Base-by-base conservation (phyloP, 2,888 invertebrate genomes). In the Acanthacorydalis orientalis region DNA sequence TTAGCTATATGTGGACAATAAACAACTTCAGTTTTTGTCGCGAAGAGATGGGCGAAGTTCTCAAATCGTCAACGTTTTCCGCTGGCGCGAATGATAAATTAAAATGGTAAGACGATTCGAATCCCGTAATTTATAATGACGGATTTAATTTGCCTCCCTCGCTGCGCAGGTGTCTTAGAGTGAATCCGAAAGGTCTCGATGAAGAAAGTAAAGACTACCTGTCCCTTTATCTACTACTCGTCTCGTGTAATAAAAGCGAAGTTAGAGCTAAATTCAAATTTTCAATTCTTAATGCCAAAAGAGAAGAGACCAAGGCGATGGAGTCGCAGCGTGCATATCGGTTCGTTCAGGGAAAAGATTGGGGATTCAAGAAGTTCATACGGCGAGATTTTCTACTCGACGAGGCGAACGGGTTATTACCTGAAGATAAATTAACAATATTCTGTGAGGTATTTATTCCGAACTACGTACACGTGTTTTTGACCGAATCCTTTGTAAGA, bases 1-100 rank as follows among this genome's bases (percentile, higher is more conserved):
- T 99, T 80, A 96, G 95, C 73, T 98, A 98, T 73, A 97, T 98
- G 92, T 98, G 98, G 98, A 98, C 98, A 68, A 98, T 98, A 76
- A 97, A 97, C 76, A 98, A 99, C 80, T 98, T 98, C 75, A 96
- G 96, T 76, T 99, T 98, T 75, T 98, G 98, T 75, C 87, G 97
- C 59, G 98, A 99, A 74, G 98, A 98, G 74, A 98, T 99, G 97
- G 98, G 98, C 60, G 98, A 99, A 77, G 97, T 97, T 59, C 78
- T 98, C 65, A 98, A 98, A 76, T 96, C 96, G 67, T 97, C 97
- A 61, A 96, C 97, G 59, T 98, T 99, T 74, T 97, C 95, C 56
- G 97, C 97, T 56, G 96, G 97, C 69, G 90, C 93, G 69, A 97
- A 95, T 75, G 97, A 98, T 73, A 98, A 98, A 78, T 78, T 98